phyloP scores from a whole-genome alignment of 2,888 invertebrate species.

The Drosophila picticornis region DNA sequence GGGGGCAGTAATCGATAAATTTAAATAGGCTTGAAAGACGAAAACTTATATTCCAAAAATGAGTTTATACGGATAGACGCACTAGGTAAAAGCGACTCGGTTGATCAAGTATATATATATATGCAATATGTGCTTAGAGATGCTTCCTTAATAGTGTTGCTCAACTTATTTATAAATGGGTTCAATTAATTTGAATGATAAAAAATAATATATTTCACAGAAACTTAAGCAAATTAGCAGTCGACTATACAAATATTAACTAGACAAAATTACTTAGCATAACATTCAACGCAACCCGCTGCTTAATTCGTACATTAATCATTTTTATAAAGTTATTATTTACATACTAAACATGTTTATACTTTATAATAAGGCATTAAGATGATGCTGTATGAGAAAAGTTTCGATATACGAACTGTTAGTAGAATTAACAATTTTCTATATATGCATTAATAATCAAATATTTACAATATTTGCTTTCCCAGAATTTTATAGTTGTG shows the following conservation, averaged over 20 bases:
- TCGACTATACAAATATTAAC: background rate
- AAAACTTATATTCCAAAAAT: background rate
- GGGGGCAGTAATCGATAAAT: accelerated
- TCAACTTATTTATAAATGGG: background rate
- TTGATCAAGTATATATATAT: background rate
- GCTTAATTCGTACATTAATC: background rate
- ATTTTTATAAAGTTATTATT: background rate
- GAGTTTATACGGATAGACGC: background rate
- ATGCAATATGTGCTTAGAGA: background rate
- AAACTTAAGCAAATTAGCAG: background rate
- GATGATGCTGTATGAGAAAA: background rate
- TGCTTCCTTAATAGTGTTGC: background rate
- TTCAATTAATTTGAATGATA: background rate
- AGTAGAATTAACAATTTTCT: background rate
- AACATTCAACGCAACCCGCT: background rate
- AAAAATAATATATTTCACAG: background rate
- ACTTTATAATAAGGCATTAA: background rate
- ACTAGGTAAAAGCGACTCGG: accelerated
- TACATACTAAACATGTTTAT: background rate
- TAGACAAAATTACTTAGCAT: background rate
- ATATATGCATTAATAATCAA: background rate
- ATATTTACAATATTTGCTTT: background rate
- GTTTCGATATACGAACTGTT: background rate
- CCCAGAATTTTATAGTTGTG: background rate
- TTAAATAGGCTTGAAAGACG: background rate